phyloP scores from a whole-genome alignment of 2,888 invertebrate species.

The Hydroisotoma schaefferi region DNA sequence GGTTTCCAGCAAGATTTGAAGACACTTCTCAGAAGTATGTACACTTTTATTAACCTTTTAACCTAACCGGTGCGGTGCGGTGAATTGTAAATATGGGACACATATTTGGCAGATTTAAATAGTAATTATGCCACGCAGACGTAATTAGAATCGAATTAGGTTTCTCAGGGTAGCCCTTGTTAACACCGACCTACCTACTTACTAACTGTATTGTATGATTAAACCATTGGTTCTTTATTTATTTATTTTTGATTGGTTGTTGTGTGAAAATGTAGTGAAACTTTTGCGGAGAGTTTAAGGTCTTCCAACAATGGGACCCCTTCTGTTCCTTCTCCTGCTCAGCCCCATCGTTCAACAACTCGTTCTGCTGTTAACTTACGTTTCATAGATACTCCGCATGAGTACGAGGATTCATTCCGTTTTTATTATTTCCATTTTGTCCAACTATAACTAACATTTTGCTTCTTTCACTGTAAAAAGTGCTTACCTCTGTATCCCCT shows the following conservation, averaged over 20 bases:
- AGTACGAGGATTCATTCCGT: constrained; percentile 26
- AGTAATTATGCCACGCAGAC: too few relatives aligned
- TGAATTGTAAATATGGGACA: neutral
- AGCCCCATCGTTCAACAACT: neutral
- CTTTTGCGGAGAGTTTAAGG: neutral
- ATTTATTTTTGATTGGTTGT: neutral
- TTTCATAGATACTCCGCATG: constrained; percentile 41
- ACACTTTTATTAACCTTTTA: neutral
- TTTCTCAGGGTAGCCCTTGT: too few relatives aligned
- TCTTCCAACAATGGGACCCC: too few relatives aligned
- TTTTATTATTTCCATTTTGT: constrained; percentile 6
- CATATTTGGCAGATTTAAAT: neutral
- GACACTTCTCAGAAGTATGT: constrained; percentile 47
- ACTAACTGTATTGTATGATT: too few relatives aligned
- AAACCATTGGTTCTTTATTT: too few relatives aligned
- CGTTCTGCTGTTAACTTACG: constrained; percentile 23
- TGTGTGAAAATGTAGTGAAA: neutral
- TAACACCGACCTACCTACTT: too few relatives aligned
- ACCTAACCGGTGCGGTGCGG: neutral
- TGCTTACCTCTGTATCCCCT: too few relatives aligned
- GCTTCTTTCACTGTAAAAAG: too few relatives aligned
- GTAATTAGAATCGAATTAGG: too few relatives aligned
- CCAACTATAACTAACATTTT: too few relatives aligned
- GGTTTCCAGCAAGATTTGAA: constrained; percentile 44
- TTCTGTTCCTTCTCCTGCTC: too few relatives aligned